Evolutionary conservation across 2,113 vertebrate species (phyloP).

Genomic region (Anolis sagrei): DNA sequence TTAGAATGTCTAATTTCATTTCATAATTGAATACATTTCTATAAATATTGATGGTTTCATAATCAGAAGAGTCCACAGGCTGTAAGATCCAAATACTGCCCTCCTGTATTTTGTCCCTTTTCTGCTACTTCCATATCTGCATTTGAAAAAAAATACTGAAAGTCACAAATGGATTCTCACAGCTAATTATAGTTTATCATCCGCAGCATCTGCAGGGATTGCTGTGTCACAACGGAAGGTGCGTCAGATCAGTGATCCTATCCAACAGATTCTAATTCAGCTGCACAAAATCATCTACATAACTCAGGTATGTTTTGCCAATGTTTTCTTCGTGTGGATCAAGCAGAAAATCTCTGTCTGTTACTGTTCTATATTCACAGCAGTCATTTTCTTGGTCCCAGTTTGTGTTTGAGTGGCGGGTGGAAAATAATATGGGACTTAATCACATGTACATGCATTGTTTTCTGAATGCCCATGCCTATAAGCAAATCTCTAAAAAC

Average conservation of each 20-base stretch:
- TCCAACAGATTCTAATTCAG: conserved; percentile 88
- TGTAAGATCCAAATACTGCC: not conserved
- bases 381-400: not conserved
- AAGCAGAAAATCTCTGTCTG: conserved; percentile 18
- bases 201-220: conserved; percentile 81
- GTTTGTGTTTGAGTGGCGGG: not conserved
- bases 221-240: conserved; percentile 90
- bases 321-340: not conserved
- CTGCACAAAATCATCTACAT: conserved; percentile 93
- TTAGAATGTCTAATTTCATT: not conserved
- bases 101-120: not conserved
- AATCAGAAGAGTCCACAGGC: not conserved
- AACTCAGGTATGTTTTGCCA: conserved; percentile 80
- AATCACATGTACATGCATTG: not conserved
- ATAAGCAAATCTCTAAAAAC: not conserved
- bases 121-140: not conserved
- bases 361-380: conserved; percentile 49
- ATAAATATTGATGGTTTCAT: not conserved
- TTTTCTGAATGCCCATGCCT: not conserved
- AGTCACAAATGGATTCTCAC: conserved; percentile 40
- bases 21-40: not conserved
- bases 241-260: conserved; percentile 88
- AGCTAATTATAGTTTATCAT: conserved; percentile 58
- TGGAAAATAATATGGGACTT: not conserved
- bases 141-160: not conserved